These are phyloP conservation scores for Drosophila navojoa DNA, from an alignment of 1,140 invertebrate genomes.

Conservation along the genomic window DNA sequence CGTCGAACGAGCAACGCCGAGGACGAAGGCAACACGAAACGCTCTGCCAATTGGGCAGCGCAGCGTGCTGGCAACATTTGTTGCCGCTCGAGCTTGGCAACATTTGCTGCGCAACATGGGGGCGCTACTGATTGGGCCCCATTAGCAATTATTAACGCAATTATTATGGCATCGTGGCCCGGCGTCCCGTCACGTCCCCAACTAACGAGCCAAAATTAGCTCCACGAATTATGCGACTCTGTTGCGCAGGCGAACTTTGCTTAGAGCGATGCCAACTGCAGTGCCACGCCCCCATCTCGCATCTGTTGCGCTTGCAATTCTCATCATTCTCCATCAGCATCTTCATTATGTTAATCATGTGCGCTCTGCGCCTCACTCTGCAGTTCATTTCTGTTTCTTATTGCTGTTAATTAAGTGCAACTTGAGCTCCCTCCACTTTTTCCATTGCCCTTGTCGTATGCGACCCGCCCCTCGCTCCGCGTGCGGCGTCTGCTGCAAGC, in stretches of 20 bases:
- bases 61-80: conserved; percentile 20
- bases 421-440: conserved; percentile 52
- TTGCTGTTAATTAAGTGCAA: conserved; percentile 80
- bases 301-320: background rate
- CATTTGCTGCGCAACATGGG: conserved; percentile 16
- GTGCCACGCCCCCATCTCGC: background rate
- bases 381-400: conserved; percentile 77
- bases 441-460: background rate
- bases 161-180: conserved; percentile 46
- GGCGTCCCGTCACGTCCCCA: conserved; percentile 34
- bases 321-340: background rate
- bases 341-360: conserved; percentile 18
- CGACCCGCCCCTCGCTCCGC: background rate
- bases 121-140: conserved; percentile 39
- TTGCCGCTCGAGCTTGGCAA: conserved; percentile 15
- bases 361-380: conserved; percentile 6
- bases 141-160: conserved; percentile 70
- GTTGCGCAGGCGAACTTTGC: conserved; percentile 4
- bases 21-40: conserved; percentile 4
- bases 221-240: conserved; percentile 63
- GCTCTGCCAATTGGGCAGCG: conserved; percentile 33
- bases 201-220: conserved; percentile 72
- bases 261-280: conserved; percentile 28
- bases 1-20: background rate
- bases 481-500: conserved; percentile 30